Conservation (phyloP, 2,113 vertebrate genomes). For the Eudorcas thomsonii region DNA sequence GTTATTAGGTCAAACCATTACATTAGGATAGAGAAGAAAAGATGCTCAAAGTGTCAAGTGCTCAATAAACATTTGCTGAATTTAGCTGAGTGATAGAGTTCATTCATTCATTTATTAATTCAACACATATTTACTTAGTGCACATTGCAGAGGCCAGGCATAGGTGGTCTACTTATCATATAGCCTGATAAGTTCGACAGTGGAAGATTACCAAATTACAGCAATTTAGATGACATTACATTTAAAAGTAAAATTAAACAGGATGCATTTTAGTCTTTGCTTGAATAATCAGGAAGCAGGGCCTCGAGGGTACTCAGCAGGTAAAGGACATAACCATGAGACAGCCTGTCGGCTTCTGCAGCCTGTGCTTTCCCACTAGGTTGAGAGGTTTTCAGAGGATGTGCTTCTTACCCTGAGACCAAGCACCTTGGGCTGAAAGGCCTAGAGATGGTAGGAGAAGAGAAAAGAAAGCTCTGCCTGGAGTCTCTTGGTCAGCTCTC, state of each 20-base stretch:
- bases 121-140: background rate
- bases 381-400: background rate
- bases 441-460: background rate
- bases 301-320: background rate
- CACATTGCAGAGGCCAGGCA: background rate
- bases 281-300: background rate
- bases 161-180: background rate
- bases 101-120: background rate
- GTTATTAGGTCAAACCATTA: background rate
- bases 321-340: background rate
- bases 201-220: background rate
- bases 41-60: background rate
- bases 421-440: background rate
- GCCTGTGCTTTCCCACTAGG: background rate
- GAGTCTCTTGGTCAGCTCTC: background rate
- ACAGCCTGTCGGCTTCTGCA: background rate
- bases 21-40: background rate
- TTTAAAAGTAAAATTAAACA: background rate
- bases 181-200: background rate
- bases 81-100: background rate
- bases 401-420: background rate
- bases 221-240: no score
- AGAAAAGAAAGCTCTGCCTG: background rate
- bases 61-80: background rate
- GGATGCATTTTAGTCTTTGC: background rate